Evolutionary conservation across 2,113 vertebrate genomes (phyloP).

Genomic region (Neolamprologus longior): DNA sequence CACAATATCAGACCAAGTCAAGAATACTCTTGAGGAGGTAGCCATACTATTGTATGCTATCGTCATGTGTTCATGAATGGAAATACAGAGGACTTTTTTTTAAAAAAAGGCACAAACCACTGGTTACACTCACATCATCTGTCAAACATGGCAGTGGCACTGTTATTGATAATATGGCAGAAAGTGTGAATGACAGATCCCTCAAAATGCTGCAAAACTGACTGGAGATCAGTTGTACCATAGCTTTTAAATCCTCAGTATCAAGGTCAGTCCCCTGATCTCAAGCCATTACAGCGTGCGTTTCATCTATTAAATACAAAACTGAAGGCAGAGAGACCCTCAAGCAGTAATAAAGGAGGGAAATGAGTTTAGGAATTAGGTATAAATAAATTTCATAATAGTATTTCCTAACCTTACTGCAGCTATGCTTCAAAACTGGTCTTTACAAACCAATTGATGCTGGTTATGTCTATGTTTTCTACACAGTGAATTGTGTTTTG

Average conservation of each 20-base stretch:
- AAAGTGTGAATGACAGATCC: background rate
- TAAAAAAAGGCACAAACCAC: background rate
- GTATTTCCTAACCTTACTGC: background rate
- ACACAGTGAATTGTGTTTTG: background rate
- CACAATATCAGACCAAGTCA: background rate
- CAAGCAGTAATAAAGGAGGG: background rate
- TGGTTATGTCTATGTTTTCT: background rate
- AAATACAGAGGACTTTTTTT: background rate
- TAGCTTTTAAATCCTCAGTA: background rate
- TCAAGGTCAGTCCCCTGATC: background rate
- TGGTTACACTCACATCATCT: background rate
- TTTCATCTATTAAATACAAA: background rate
- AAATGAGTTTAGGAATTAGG: background rate
- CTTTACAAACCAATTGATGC: background rate
- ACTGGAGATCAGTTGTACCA: background rate
- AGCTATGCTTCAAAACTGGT: background rate
- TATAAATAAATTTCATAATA: background rate
- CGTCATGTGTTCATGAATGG: background rate
- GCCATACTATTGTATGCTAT: background rate
- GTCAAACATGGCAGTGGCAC: background rate
- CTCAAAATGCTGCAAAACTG: background rate
- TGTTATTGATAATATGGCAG: background rate
- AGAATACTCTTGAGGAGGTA: background rate
- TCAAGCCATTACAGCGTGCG: background rate
- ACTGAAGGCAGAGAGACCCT: background rate